Base-by-base conservation (phyloP, 1,140 invertebrate genomes). In the Oedothorax gibbosus region DNA sequence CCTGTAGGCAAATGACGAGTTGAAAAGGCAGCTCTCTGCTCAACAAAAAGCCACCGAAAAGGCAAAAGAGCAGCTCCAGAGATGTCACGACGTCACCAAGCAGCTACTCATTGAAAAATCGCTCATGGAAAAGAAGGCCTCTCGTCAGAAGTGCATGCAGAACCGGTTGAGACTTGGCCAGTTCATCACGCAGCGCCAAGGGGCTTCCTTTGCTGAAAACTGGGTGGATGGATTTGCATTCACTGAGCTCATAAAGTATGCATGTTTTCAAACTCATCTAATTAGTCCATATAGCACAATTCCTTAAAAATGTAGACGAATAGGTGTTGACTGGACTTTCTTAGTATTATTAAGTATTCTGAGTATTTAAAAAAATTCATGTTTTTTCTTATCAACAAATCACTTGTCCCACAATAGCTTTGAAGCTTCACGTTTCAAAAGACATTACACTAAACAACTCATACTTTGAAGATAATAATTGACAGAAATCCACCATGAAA, bases 201-300 rank as follows among this genome's bases (percentile, higher is more conserved):
- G 98, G 66, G 98, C 98, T 86, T 97, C 97, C 87, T 99, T 99
- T 93, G 98, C 99, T 91, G 98, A 99, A 91, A 99, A 99, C 92
- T 99, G 98, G 98, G 98, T 98, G 88, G 98, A 99, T 92, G 99
- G 99, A 86, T 98, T 98, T 92, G 97, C 98, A 89, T 99, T 99
- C 93, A 97, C 98, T 91, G 98, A 99, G 91, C 92, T 99, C 69
- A 95, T 97, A 66, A 96, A 95, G 86, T 86, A 73, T 72, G 80
- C n/a, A 20, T 73, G 10, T 7, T 66, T 66, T 66, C 18, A 66
- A 66, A 21, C 21, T 66, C 18, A 4, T 20, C 20, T 66, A n/a
- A n/a, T 21, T 66, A 35, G 35, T 35, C 35, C 35, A n/a, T n/a
- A n/a, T n/a, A n/a, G n/a, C n/a, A n/a, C n/a, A n/a, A n/a, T n/a